A percentile compares a stretch with the other conserved stretches of the same genome.
phyloP scores from a whole-genome alignment of 2,888 invertebrate genomes.

The Unio pictorum region DNA sequence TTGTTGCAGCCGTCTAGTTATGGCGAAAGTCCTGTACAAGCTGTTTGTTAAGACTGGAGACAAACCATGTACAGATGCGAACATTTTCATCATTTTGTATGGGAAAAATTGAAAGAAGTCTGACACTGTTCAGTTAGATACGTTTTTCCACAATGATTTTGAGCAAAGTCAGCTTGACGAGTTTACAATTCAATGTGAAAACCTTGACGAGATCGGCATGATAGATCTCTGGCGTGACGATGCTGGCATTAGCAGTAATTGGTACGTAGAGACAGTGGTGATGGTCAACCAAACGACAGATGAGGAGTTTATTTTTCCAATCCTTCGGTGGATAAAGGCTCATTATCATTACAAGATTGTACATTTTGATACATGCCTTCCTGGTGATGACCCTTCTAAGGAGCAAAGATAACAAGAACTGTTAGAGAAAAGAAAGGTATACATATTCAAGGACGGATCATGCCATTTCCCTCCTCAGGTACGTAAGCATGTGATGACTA shows the following conservation, averaged over 20 bases:
- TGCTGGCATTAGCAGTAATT: conserved; percentile 62
- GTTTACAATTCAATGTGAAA: conserved; percentile 50
- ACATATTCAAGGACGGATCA: conserved; percentile 20
- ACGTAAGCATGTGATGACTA: too few species aligned
- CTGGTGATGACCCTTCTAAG: conserved; percentile 65
- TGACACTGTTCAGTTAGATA: conserved; percentile 61
- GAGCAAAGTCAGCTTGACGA: conserved; percentile 67
- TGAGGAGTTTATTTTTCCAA: conserved; percentile 62
- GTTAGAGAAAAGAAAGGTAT: conserved; percentile 59
- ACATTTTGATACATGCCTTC: conserved; percentile 68
- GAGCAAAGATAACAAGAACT: conserved; percentile 67
- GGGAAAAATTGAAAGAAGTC: conserved; percentile 62
- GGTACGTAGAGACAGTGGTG: conserved; percentile 68
- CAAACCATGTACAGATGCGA: conserved; percentile 69
- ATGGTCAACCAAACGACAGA: conserved; percentile 43
- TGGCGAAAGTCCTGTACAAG: conserved; percentile 12
- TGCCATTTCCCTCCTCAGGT: too few species aligned
- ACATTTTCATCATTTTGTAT: conserved; percentile 66
- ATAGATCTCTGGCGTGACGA: conserved; percentile 70
- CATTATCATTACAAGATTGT: conserved; percentile 63
- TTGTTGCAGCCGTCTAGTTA: too few species aligned
- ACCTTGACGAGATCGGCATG: conserved; percentile 37
- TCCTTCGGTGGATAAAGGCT: conserved; percentile 70
- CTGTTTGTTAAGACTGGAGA: conserved; percentile 72
- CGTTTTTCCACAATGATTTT: conserved; percentile 60